Percentiles rank a stretch among this genome's conserved stretches.
Evolutionary conservation across 2,113 vertebrate genomes (phyloP).

Genomic region (Prinia subflava): DNA sequence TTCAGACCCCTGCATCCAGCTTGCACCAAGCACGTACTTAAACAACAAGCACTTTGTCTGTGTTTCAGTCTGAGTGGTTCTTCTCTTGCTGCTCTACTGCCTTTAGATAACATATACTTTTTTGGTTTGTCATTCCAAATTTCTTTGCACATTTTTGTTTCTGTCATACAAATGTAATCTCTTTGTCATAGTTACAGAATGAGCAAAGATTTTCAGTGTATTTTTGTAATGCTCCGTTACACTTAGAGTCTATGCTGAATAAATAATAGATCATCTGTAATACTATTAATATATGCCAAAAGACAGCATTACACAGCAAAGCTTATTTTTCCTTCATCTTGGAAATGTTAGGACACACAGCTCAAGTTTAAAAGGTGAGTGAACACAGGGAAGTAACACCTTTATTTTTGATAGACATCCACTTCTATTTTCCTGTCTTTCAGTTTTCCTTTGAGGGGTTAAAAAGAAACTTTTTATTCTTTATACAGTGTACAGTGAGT

Average conservation of each 20-base stretch:
- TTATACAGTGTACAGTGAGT: not conserved
- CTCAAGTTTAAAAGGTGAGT: not conserved
- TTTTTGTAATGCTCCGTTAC: not conserved
- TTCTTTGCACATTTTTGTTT: not conserved
- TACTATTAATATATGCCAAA: not conserved
- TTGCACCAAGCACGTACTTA: not conserved
- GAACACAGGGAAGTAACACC: not conserved
- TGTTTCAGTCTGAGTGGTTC: not conserved
- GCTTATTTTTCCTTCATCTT: slow-evolving; percentile 13
- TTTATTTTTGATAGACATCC: not conserved
- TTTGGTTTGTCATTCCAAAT: not conserved
- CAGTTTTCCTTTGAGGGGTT: not conserved
- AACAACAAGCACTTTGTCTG: not conserved
- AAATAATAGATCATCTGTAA: not conserved
- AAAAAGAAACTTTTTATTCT: not conserved
- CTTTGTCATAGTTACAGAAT: not conserved
- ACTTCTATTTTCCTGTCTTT: not conserved
- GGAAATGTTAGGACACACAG: not conserved
- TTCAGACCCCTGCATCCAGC: not conserved
- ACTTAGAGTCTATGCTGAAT: not conserved
- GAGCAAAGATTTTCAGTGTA: not conserved
- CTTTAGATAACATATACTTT: not conserved
- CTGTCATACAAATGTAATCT: not conserved
- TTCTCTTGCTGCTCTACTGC: not conserved
- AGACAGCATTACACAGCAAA: not conserved